Percentiles rank a stretch among this genome's conserved stretches.
These are phyloP conservation scores for Fistularia tabacaria DNA, from an alignment of 2,797 vertebrate species.

Conservation along the genomic window DNA sequence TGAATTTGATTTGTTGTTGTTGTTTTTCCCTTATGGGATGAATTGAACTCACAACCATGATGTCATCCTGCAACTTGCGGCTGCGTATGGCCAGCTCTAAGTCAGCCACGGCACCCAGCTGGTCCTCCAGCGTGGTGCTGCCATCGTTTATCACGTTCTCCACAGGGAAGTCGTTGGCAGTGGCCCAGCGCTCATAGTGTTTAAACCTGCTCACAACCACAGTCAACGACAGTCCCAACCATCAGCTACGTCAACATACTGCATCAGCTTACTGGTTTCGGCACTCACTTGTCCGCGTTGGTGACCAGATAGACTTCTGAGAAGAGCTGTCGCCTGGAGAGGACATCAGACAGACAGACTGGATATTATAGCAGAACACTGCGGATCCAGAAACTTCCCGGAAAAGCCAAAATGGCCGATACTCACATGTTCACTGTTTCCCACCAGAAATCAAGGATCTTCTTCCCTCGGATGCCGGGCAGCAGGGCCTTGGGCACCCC, in stretches of 20 bases:
- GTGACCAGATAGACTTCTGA: conserved; percentile 82
- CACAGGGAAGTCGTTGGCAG: conserved; percentile 80
- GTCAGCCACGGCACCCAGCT: conserved; percentile 78
- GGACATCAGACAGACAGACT: background rate
- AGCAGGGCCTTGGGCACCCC: conserved; percentile 81
- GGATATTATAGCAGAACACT: background rate
- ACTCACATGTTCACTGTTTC: conserved; percentile 80
- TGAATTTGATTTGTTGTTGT: no score
- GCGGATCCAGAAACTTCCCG: background rate
- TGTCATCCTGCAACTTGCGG: conserved; percentile 74
- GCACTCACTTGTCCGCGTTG: conserved; percentile 83
- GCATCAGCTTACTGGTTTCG: background rate
- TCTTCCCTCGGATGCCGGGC: conserved; percentile 79
- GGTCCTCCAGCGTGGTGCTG: conserved; percentile 75
- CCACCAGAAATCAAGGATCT: conserved; percentile 85
- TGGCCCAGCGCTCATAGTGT: conserved; percentile 85
- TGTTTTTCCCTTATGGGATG: background rate
- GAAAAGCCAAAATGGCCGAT: background rate
- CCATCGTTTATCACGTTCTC: conserved; percentile 82
- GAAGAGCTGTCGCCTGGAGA: conserved; percentile 78
- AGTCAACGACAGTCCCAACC: no score
- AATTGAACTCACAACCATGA: conserved; percentile 73
- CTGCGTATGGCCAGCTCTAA: conserved; percentile 77
- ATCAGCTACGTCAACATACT: background rate
- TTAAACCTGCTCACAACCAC: conserved; percentile 68